Percentiles rank a stretch among this genome's conserved stretches.
Conservation (phyloP, 2,113 vertebrate genomes). For the Dipodomys stephensi region DNA sequence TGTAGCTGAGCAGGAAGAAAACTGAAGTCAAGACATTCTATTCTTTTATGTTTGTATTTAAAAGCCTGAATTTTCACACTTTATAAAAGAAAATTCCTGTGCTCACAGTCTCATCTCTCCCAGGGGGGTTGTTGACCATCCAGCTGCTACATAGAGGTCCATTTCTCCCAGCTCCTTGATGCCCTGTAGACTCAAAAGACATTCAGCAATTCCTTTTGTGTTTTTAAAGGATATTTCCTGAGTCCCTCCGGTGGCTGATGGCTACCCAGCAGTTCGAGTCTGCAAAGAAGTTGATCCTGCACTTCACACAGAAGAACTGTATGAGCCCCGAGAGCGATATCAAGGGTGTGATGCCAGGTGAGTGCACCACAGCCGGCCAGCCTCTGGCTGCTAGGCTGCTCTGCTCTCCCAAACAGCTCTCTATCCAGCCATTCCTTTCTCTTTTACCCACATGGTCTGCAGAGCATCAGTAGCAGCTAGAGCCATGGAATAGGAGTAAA, state of each 20-base stretch:
- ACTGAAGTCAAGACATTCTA: too few species aligned
- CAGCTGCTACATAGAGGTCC: rapidly evolving
- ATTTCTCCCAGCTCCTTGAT: not conserved
- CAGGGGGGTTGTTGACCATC: rapidly evolving
- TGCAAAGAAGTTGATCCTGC: slow-evolving; percentile 94
- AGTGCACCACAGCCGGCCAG: slow-evolving; percentile 54
- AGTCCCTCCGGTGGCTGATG: slow-evolving; percentile 97
- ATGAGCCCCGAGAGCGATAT: slow-evolving; percentile 90
- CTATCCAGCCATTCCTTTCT: not conserved
- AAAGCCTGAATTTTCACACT: not conserved
- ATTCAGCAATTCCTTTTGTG: slow-evolving; percentile 30
- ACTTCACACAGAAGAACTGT: slow-evolving; percentile 92
- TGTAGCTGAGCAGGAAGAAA: too few species aligned
- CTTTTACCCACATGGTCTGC: not conserved
- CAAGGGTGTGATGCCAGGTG: slow-evolving; percentile 93
- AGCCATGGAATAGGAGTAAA: too few species aligned
- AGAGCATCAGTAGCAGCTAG: not conserved
- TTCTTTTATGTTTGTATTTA: too few species aligned
- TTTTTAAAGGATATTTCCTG: slow-evolving; percentile 94
- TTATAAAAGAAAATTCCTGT: not conserved
- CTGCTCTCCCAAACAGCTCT: not conserved
- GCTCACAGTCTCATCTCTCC: not conserved
- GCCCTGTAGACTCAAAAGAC: not conserved
- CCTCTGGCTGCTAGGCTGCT: not conserved
- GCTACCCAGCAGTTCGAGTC: slow-evolving; percentile 96